Base-by-base conservation (phyloP, 2,888 invertebrate genomes). In the Caenorhabditis doughertyi region DNA sequence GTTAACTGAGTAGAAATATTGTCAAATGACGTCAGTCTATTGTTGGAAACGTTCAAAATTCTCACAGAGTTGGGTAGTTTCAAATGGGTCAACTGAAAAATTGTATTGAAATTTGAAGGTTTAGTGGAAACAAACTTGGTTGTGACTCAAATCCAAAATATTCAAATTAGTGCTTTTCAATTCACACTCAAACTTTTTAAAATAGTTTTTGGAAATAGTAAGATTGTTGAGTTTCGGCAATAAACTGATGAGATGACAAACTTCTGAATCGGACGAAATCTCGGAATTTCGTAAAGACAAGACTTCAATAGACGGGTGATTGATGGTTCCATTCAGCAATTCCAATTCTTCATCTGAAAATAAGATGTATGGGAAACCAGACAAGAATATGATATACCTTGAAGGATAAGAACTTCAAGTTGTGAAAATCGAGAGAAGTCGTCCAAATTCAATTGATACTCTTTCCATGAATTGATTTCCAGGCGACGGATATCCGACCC, bases 11-110 rank as follows among this genome's bases (percentile, higher is more conserved):
- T 68, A 8, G 82, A 68, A 64, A 82, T 56, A 56, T 82, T 82
- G 3, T 73, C 58, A 18, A 82, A 44, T 0, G 58, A 58, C 0
- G 60, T 81, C 56, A 83, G 25, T 11, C 13, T 32, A 44, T 81
- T 83, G 8, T 35, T 39, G 3, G 85, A 83, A n/a, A 83, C 35
- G 56, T 83, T 56, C 47, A 85, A 67, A 42, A 13, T 16, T 21
- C 60, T 60, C 7, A 81, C n/a, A 8, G 39, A 21, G 8, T 44
- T 13, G 0, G 80, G 67, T 1, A 84, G 2, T 4, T 13, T 32
- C 3, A 83, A 11, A 11, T 39, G 44, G 2, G 35, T n/a, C 11
- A 83, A 65, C 70, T 70, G 55, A 35, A 74, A 81, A 47, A 23
- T 21, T n/a, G 18, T 18, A 7, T 35, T 7, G 3, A 18, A 3